Evolutionary conservation across 2,797 vertebrate species (phyloP).

Genomic region (Hippoglossus hippoglossus): DNA sequence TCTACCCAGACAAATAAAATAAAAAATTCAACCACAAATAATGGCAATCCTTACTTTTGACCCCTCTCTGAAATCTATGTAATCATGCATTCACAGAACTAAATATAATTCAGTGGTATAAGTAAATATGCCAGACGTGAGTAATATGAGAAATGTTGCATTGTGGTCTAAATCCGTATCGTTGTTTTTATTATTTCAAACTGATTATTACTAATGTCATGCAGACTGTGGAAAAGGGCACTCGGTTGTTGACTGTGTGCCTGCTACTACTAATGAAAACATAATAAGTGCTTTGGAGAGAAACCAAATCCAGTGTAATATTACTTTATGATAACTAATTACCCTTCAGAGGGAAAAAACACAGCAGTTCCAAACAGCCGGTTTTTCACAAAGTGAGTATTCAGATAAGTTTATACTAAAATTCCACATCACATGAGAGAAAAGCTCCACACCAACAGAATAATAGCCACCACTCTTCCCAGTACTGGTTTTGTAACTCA

Average conservation of each 20-base stretch:
- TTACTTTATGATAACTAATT: neutral
- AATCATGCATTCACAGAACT: neutral
- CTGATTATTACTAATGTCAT: neutral
- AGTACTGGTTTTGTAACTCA: neutral
- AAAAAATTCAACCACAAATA: neutral
- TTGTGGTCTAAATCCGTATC: neutral
- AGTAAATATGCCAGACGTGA: neutral
- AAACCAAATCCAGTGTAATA: neutral
- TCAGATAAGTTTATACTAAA: slow-evolving; percentile 5
- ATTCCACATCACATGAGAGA: slow-evolving; percentile 43
- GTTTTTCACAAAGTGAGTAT: neutral
- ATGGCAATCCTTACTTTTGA: neutral
- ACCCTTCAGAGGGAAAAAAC: neutral
- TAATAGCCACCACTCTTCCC: neutral
- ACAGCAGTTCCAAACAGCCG: neutral
- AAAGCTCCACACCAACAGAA: slow-evolving; percentile 46
- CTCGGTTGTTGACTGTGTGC: neutral
- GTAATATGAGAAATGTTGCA: neutral
- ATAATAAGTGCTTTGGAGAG: neutral
- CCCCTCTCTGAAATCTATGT: neutral
- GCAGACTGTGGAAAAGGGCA: no score
- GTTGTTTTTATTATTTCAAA: neutral
- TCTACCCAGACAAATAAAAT: neutral
- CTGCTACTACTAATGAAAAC: neutral
- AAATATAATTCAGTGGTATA: neutral